Evolutionary conservation across 35 echinoderm and acorn worm genomes (phyloP), one percentile per base, ranked within the genome.

Genomic region (Chiridota heheva): DNA sequence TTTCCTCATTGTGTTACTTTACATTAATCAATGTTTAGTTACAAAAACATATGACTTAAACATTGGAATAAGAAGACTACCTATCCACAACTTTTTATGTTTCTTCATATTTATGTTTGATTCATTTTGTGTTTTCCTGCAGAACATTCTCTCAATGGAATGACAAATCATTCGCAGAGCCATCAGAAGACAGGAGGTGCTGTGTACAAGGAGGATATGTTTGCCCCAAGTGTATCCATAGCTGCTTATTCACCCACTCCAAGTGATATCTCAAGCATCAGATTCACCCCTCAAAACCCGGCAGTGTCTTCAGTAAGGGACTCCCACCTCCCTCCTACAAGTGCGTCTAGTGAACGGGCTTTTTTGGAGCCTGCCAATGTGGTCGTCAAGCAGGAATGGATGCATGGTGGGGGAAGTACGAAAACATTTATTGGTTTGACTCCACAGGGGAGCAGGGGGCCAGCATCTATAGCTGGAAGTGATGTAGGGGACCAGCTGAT

Each of bases 221-320:
- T n/a, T n/a, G n/a, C n/a, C 51, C 81, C 67, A 42, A 84, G 66
- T 15, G 69, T 42, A 33, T 47, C 67, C 16, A 34, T 63, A 40
- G 46, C 81, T 72, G 76, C 44, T n/a, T 51, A 69, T 55, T 92
- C 95, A 29, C 95, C 95, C 30, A 76, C 95, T 35, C 89, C 75
- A 39, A 98, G 89, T 55, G 95, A 98, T 32, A 91, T 92, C 40
- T 92, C 95, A 6, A 98, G 83, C 46, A 92, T 98, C 30, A 80
- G 89, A 1, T 73, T 81, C 41, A 83, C 84, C 38, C 84, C 88
- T 39, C 71, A 78, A 28, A 91, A 84, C 53, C 58, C 58, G 31
- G 42, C 81, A 44, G 47, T 60, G 1, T 51, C 61, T 8, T 38
- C 81, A 38, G 44, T 48, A 1, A 67, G 60, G 38, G 40, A 33